phyloP scores from a whole-genome alignment of 2,888 invertebrate species.

The Eupithecia dodoneata region DNA sequence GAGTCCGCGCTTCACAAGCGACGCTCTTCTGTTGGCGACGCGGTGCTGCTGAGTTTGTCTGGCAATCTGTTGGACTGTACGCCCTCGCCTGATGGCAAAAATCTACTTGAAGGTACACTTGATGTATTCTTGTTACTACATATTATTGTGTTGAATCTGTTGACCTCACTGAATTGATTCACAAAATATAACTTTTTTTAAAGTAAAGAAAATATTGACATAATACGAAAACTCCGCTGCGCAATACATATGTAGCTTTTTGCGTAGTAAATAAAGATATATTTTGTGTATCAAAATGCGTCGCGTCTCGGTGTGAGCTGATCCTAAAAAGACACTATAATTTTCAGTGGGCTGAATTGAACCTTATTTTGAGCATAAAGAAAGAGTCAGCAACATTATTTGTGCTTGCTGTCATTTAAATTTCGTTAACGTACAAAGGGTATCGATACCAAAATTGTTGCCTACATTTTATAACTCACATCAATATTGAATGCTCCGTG shows the following conservation, averaged over 20 bases:
- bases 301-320: too few relatives aligned
- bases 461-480: neutral
- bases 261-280: too few relatives aligned
- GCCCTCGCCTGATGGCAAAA: slow-evolving; percentile 90
- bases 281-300: too few relatives aligned
- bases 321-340: too few relatives aligned
- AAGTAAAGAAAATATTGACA: too few relatives aligned
- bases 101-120: slow-evolving; percentile 76
- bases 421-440: neutral
- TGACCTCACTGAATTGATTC: neutral
- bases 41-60: slow-evolving; percentile 92
- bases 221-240: too few relatives aligned
- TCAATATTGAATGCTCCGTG: neutral
- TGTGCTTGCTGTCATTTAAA: neutral
- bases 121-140: neutral
- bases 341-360: too few relatives aligned
- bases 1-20: slow-evolving; percentile 88
- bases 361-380: too few relatives aligned
- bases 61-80: slow-evolving; percentile 96
- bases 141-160: too few relatives aligned
- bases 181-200: neutral
- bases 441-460: neutral
- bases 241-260: too few relatives aligned
- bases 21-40: slow-evolving; percentile 93
- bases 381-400: too few relatives aligned